Evolutionary conservation across 2,797 vertebrate species (phyloP).

Genomic region (Lagodon rhomboides): DNA sequence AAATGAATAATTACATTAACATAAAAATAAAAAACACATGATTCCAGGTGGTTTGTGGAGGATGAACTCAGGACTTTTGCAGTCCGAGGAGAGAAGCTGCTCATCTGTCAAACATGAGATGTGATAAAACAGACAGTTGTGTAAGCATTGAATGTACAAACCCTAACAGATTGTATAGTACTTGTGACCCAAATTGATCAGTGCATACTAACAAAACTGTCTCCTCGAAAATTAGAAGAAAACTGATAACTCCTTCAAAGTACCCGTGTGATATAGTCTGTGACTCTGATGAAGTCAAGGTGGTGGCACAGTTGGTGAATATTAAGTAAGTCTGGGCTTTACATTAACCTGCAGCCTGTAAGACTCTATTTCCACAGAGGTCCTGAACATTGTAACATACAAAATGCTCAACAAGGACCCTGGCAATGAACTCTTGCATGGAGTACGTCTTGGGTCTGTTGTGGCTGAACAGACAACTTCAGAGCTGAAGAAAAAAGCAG

Average conservation of each 20-base stretch:
- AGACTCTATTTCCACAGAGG: slow-evolving; percentile 44
- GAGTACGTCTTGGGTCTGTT: no score
- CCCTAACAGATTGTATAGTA: background rate
- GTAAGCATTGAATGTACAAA: background rate
- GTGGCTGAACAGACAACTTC: no score
- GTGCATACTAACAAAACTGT: slow-evolving; percentile 6
- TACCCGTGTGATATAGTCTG: slow-evolving; percentile 32
- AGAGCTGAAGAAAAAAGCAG: slow-evolving; percentile 15
- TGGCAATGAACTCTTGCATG: background rate
- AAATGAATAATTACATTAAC: no score
- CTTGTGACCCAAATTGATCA: background rate
- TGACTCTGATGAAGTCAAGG: slow-evolving; percentile 55
- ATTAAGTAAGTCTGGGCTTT: slow-evolving; percentile 73
- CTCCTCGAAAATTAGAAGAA: slow-evolving; percentile 1
- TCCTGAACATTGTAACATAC: slow-evolving; percentile 37
- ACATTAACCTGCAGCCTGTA: slow-evolving; percentile 70
- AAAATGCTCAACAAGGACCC: slow-evolving; percentile 25
- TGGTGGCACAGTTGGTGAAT: slow-evolving; percentile 60
- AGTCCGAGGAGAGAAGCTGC: no score
- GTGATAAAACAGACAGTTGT: background rate
- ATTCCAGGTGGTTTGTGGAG: no score
- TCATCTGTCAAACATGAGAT: background rate
- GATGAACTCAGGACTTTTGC: no score
- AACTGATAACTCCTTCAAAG: background rate
- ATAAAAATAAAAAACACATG: no score